Base-by-base conservation (phyloP, 2,888 invertebrate species). In the Oscheius sp. region DNA sequence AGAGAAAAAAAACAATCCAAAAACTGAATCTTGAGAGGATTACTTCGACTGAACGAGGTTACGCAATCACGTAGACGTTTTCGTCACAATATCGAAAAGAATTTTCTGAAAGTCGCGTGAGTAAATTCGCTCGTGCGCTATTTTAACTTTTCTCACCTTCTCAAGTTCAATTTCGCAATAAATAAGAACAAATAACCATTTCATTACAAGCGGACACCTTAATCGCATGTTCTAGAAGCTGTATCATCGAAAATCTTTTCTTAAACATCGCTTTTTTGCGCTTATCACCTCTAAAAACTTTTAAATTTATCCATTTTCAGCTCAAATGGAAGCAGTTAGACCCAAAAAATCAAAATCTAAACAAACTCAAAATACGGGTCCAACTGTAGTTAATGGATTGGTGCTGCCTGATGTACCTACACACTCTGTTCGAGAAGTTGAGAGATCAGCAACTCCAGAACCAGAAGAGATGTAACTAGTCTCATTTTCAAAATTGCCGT, bases 381-480 rank as follows among this genome's bases (percentile, higher is more conserved):
- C 58, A 17, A 25, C 50, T 6, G 29, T 68, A 3, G 68, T 68
- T 4, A 48, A 61, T 46, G 50, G 61, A 1, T n/a, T 57, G 29
- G 53, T 37, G 1, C 42, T 69, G 12, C 69, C 69, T 23, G 69
- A 31, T 25, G 64, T 53, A 10, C 69, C 69, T n/a, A 29, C 37
- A 6, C 69, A 69, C 31, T 25, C 53, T 25, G 27, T 45, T n/a
- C 17, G 23, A 12, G 29, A 42, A 6, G 12, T 33, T 12, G 66
- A 45, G 15, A 27, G 58, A 6, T 20, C 37, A 15, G 12, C 31
- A 3, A 61, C 61, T 23, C 68, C 68, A 0, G 61, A 69, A 29
- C 69, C 69, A 17, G 68, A 68, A 61, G 58, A 68, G 61, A 37
- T 68, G 68, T 68, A 55, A 57, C 55, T 3, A 50, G 15, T 50